Evolutionary conservation across 2,113 vertebrate genomes (phyloP), one percentile per base, ranked within the genome.

Genomic region (Zapornia atra): DNA sequence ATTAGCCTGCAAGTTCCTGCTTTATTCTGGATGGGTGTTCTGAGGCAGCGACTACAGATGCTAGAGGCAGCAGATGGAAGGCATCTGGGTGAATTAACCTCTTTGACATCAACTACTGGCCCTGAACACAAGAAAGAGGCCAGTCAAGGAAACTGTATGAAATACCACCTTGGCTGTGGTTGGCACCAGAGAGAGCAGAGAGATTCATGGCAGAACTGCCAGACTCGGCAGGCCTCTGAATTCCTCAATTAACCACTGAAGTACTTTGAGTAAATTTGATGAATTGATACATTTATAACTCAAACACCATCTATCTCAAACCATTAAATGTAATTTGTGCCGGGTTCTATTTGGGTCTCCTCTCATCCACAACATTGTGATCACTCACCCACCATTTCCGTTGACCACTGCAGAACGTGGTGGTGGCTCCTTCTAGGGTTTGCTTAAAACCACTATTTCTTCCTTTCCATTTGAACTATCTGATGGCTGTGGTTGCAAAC

Each of bases 381-480:
- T 16, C 36, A 4, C 68, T 75, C 78, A 17, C 9, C 38, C 3
- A 9, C 19, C 26, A 2, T n/a, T n/a, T 31, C 42, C 26, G 25
- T 9, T 65, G 16, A 56, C 26, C 28, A 2, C 40, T 15, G 25
- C 42, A 16, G 3, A 42, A 54, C 66, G 42, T 69, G 71, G 46
- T 38, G 73, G 44, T 38, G 48, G 15, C 36, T 60, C 64, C 26
- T 8, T 13, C 19, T 20, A 71, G 31, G 33, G 4, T 1, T 71
- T 69, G 7, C 15, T 36, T 66, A 2, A 56, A 29, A 18, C 16
- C 38, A 5, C 33, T 4, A 0, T 9, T 4, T 28, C 24, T 64
- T 12, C 57, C 33, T n/a, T 70, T 36, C 48, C 17, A 7, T 14
- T 6, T 36, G 24, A 28, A 21, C n/a, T 15, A 40, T 16, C 51